phyloP scores from a whole-genome alignment of 2,113 vertebrate species.

The Mystacornis crossleyi region DNA sequence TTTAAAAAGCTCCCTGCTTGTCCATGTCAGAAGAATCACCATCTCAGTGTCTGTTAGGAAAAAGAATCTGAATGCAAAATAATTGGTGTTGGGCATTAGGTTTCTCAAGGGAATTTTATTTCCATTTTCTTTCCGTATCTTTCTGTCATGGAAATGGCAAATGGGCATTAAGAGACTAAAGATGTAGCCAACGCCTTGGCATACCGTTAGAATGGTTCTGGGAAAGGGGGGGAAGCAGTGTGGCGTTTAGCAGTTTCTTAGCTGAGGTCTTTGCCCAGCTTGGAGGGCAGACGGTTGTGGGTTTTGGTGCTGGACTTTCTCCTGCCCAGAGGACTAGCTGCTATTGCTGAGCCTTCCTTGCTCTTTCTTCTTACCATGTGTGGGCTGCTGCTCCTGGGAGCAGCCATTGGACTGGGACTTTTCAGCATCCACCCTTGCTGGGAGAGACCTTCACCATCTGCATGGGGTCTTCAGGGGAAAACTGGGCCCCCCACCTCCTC shows the following conservation, averaged over 20 bases:
- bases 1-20: background rate
- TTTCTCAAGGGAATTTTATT: background rate
- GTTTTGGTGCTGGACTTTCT: background rate
- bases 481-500: background rate
- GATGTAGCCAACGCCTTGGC: no score
- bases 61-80: background rate
- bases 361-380: rapidly evolving
- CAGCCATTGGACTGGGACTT: no score
- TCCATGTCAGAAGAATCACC: background rate
- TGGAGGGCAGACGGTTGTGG: rapidly evolving
- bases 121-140: background rate
- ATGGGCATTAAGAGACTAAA: background rate
- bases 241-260: background rate
- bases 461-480: background rate
- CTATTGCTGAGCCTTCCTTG: background rate
- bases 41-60: background rate
- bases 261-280: rapidly evolving
- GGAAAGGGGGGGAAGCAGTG: rapidly evolving
- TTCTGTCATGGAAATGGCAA: background rate
- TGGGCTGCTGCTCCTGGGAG: rapidly evolving
- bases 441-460: background rate
- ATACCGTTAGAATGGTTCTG: background rate
- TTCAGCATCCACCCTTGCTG: rapidly evolving
- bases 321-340: background rate
- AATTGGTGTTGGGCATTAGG: background rate